Evolutionary conservation across 2,888 invertebrate genomes (phyloP).

Genomic region (Dasysyrphus albostriatus): DNA sequence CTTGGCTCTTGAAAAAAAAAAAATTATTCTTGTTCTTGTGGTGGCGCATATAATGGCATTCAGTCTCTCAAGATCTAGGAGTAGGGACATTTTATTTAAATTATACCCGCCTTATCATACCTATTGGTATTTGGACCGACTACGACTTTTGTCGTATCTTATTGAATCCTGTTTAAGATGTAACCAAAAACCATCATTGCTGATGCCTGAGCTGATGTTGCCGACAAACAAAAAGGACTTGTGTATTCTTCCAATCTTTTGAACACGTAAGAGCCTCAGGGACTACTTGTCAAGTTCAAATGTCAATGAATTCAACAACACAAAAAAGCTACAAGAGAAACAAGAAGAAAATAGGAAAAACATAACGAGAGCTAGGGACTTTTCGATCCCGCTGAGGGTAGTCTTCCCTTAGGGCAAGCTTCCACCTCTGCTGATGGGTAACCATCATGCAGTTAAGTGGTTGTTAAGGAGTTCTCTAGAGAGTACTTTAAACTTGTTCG

Average conservation of each 20-base stretch:
- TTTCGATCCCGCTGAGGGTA: slow-evolving; percentile 19
- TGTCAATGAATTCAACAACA: slow-evolving; percentile 71
- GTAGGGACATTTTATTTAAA: slow-evolving; percentile 62
- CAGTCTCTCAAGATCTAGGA: slow-evolving; percentile 41
- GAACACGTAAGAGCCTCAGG: slow-evolving; percentile 57
- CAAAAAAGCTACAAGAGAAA: slow-evolving; percentile 7
- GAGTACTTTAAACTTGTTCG: slow-evolving; percentile 40
- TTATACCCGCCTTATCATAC: slow-evolving; percentile 31
- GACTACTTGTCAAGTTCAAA: slow-evolving; percentile 70
- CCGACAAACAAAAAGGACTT: slow-evolving; percentile 23
- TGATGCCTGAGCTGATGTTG: neutral
- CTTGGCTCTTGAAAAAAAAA: slow-evolving; percentile 39
- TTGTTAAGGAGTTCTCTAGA: slow-evolving; percentile 47
- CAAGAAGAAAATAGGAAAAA: slow-evolving; percentile 29
- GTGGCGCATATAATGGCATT: slow-evolving; percentile 57
- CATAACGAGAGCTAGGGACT: slow-evolving; percentile 8
- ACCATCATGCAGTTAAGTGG: slow-evolving; percentile 50
- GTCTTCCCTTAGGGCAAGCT: slow-evolving; percentile 37
- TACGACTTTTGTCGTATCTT: slow-evolving; percentile 13
- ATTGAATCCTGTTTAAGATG: slow-evolving; percentile 51
- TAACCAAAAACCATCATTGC: slow-evolving; percentile 34
- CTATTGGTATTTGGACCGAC: slow-evolving; percentile 22
- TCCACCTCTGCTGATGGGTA: slow-evolving; percentile 44
- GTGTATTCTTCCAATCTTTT: slow-evolving; percentile 42
- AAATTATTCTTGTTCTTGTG: slow-evolving; percentile 33